These are phyloP conservation scores for Synanthedon myopaeformis DNA, from an alignment of 2,888 invertebrate genomes.

Conservation along the genomic window DNA sequence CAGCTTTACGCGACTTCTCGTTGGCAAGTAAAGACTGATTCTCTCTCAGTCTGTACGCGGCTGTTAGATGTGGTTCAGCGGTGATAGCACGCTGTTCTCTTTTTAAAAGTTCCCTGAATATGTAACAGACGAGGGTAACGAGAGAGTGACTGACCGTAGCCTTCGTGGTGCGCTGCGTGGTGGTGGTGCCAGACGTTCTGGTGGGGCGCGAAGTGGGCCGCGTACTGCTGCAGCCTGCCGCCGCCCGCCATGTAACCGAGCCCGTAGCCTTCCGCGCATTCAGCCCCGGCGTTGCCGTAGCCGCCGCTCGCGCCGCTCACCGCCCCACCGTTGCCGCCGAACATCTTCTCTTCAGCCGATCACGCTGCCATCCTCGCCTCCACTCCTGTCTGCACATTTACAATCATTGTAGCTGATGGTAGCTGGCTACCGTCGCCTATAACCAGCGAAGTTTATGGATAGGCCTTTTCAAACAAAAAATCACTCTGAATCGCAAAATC, in stretches of 20 bases:
- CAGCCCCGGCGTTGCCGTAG: constrained; percentile 26
- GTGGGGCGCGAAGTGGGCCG: constrained; percentile 59
- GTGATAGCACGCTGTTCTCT: no score
- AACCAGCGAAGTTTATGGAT: no score
- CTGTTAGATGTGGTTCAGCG: no score
- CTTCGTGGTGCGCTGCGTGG: constrained; percentile 49
- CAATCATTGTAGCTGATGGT: no score
- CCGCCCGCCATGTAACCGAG: constrained; percentile 44
- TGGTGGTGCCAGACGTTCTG: constrained; percentile 62
- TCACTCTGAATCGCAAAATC: no score
- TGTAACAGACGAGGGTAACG: neutral
- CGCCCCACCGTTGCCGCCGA: constrained; percentile 28
- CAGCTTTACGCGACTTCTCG: no score
- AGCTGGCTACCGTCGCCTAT: no score
- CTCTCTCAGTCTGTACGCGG: no score
- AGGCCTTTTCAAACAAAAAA: no score
- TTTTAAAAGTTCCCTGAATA: no score
- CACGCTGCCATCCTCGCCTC: constrained; percentile 6
- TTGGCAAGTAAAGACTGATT: no score
- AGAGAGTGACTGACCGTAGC: constrained; percentile 32
- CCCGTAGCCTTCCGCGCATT: constrained; percentile 43
- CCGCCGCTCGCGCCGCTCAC: constrained; percentile 32
- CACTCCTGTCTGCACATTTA: neutral
- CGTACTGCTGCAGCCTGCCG: constrained; percentile 52
- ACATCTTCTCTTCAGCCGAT: constrained; percentile 10